Evolutionary conservation across 35 echinoderm and acorn worm genomes (phyloP), one percentile per base, ranked within the genome.

Genomic region (Ptychodera flava): DNA sequence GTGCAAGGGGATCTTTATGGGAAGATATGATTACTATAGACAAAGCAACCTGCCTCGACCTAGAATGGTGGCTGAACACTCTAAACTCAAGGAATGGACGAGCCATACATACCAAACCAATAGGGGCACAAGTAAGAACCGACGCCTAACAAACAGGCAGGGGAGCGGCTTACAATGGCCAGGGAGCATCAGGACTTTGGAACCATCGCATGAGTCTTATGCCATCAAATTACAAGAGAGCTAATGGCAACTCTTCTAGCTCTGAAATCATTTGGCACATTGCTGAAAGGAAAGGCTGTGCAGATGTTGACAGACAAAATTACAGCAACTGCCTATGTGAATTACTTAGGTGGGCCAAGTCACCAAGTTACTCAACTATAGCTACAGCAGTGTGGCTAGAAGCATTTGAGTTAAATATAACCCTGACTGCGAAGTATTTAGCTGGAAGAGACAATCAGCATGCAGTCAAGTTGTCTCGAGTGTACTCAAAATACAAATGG

Each of bases 21-120:
- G 33, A 85, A 10, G 36, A 79, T 16, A 36, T 10, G n/a, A 37
- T 91, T 29, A 32, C 22, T 32, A 78, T 91, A 80, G 85, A 88
- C 38, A 28, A 82, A 78, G 22, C 33, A 45, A 38, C 85, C 14
- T 31, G 34, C 16, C 31, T 64, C 30, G 78, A 91, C 30, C 76
- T 91, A 16, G 35, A 77, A 34, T 89, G 88, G 88, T 91, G 90
- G 90, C 29, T 81, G 37, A 35, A 28, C 6, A 85, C 90, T 35
- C 31, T 91, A 16, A 34, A 83, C 31, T 36, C 1, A 38, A 82
- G 85, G 90, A 91, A 91, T 77, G 35, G 85, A 32, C 28, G 35
- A 78, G 35, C 78, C 31, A 81, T 88, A 53, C 15, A 27, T 52
- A 0, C 31, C 78, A 30, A 78, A 87, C 28, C n/a, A n/a, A n/a